Base-by-base conservation (phyloP, 2,888 invertebrate species). In the Synergus umbraculus region DNA sequence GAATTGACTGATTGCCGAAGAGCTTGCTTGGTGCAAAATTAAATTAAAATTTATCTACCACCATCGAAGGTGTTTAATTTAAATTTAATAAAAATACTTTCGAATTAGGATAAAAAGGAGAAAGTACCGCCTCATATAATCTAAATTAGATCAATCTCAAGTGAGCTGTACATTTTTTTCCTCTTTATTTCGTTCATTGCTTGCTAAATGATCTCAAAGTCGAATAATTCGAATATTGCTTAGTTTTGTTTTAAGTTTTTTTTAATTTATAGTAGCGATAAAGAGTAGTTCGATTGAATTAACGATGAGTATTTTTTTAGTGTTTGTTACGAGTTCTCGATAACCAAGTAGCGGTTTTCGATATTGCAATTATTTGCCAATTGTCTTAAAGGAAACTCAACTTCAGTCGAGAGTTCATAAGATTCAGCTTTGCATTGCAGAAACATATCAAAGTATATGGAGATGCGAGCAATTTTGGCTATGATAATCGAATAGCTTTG, bases 171-270 rank as follows among this genome's bases (percentile, higher is more conserved):
- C 65, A 29, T 66, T 46, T 63, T 76, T 44, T 78, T 43, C 73
- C 73, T 46, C 49, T 63, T 76, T 58, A 63, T 63, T 63, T 63
- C 5, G 63, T 63, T 43, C 76, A 67, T 78, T 58, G 43, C 44
- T 43, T 69, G 60, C 58, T 44, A 60, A 60, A 77, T 82, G 82
- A 82, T 83, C 82, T 83, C 80, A 76, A 80, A 82, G 79, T 81
- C 82, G 41, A 79, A 76, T 63, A 41, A 80, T 82, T 80, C 78
- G 60, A 46, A 37, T 63, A 79, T 78, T 63, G 5, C 63, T 10
- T 63, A 63, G 63, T 12, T 63, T 63, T 63, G 12, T 12, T 22
- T 60, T 60, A 60, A 12, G 22, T 22, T 60, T 60, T 60, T 60
- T 63, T 29, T 18, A 18, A 29, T 63, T 63, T 29, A 60, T 63